Evolutionary conservation across 2,888 invertebrate genomes (phyloP), one percentile per base, ranked within the genome.

Genomic region (Parthenolecanium corni): DNA sequence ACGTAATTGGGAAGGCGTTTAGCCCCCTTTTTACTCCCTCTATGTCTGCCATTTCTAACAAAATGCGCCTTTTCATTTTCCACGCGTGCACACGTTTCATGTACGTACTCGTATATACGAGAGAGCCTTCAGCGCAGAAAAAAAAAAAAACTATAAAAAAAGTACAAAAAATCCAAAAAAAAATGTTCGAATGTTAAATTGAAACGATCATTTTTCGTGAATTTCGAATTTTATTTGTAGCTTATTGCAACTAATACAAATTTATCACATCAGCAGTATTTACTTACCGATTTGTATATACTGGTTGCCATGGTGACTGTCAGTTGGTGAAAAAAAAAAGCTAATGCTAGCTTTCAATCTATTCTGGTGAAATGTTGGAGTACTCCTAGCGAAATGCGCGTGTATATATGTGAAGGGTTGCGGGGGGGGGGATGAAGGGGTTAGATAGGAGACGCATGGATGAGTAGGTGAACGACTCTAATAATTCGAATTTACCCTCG

Each of bases 401-500:
- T 20, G 46, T 44, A 44, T 44, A 44, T 31, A 31, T 9, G 31
- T 9, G 31, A 31, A 6, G 31, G 4, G 31, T 31, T 6, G 31
- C 4, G 31, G 31, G 9, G 31, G 31, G 9, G 31, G 31, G 31
- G 31, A 9, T 31, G 31, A 31, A 9, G 31, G 21, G 31, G 61
- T 31, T 61, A 51, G 61, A 61, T 47, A 36, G 51, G 40, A 61
- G 61, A 25, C 25, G 61, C 49, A 51, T 61, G 51, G 61, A 61
- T 61, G 61, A 61, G 49, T 61, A 61, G 61, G 61, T 61, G 61
- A 61, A 61, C 61, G 61, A 61, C 61, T 61, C 61, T 61, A 61
- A 61, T 61, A 61, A 61, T 61, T 49, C 61, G 61, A 61, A 51
- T 61, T 61, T 61, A 61, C 61, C 61, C 61, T 61, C 61, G 61